Evolutionary conservation across 2,113 vertebrate species (phyloP), one percentile per base, ranked within the genome.

Genomic region (Brachyistius frenatus): DNA sequence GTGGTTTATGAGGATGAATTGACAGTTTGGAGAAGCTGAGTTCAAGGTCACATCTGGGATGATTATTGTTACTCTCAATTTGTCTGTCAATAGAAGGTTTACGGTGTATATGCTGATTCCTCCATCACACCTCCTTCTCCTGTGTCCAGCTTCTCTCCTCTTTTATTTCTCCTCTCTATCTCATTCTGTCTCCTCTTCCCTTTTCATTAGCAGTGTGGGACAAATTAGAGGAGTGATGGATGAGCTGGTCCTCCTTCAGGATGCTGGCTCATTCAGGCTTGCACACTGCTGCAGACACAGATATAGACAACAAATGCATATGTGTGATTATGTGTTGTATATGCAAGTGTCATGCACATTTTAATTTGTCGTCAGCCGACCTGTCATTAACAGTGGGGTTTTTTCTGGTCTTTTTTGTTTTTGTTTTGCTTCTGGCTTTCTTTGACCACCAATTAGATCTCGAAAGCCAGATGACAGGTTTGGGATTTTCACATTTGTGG

Each of bases 181-280:
- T 66, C 47, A 57, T 5, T 54, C 23, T 35, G 50, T 3, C 61
- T 44, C 15, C 8, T 66, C 46, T 7, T 41, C 44, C 41, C 41
- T 61, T 80, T 72, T 78, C 44, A 71, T 79, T 79, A 41, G 71
- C 67, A 71, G 49, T 53, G 60, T 58, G 72, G 71, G 55, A 46
- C 67, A 68, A 70, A 84, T 78, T 30, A 73, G 49, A 81, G 46
- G 36, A 72, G 72, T 81, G 83, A 85, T 83, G 63, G 76, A 83
- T 68, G 57, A 60, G 47, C 53, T 10, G 36, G 47, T 70, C 50
- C 39, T 82, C 66, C 49, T 46, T 66, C 61, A 53, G 35, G 35
- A 39, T 57, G 46, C 66, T n/a, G 3, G 41, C 56, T 69, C 50
- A 30, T 66, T 62, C 35, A 53, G 46, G 9, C 75, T 53, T 69